A percentile compares a stretch with the other conserved stretches of the same genome.
Evolutionary conservation across 2,888 invertebrate genomes (phyloP).

Genomic region (Acanthoscelides obtectus): DNA sequence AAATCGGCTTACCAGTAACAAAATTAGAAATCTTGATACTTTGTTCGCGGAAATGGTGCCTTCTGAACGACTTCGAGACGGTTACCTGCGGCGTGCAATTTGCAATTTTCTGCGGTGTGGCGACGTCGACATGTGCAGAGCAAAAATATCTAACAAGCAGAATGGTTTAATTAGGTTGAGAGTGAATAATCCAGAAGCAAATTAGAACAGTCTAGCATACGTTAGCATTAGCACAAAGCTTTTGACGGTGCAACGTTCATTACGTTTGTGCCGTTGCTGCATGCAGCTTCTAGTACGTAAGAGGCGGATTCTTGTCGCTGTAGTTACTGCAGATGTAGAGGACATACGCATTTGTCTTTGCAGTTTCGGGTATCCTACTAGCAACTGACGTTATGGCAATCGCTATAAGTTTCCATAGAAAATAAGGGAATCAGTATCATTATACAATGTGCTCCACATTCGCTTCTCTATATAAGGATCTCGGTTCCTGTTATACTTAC

Average conservation of each 20-base stretch:
- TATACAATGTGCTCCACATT: no score
- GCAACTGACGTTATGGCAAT: no score
- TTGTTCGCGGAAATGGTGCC: no score
- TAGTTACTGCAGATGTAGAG: neutral
- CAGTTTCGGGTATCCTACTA: no score
- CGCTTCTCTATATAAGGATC: no score
- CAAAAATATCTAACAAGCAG: neutral
- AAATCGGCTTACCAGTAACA: no score
- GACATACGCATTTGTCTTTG: neutral
- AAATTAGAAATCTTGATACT: no score
- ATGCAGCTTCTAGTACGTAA: neutral
- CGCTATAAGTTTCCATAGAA: no score
- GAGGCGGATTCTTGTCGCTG: neutral
- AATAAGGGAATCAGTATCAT: no score
- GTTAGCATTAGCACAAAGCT: neutral
- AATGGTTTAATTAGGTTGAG: neutral
- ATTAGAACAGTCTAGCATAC: neutral
- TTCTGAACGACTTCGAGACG: no score
- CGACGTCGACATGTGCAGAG: no score
- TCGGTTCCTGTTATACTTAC: no score
- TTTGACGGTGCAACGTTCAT: neutral
- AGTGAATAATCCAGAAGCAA: neutral
- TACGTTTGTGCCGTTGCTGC: neutral
- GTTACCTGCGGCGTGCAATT: neutral
- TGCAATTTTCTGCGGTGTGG: neutral